Conservation (phyloP, 2,113 vertebrate species). For the Sceloporus undulatus region DNA sequence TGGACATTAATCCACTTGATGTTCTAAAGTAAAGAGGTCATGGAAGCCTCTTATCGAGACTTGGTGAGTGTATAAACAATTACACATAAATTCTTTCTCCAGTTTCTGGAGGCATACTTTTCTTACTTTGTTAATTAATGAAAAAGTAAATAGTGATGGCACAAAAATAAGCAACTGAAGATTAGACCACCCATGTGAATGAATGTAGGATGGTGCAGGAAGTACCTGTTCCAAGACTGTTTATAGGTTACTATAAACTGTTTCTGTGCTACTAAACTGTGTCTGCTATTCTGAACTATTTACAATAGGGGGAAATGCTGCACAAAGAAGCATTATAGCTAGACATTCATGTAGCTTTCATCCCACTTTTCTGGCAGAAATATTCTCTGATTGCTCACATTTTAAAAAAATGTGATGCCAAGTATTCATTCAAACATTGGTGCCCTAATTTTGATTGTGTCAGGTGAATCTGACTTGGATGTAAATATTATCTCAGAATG, state of each 20-base stretch:
- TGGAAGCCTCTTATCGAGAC: constrained; percentile 48
- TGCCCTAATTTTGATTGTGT: neutral
- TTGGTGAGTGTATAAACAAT: constrained; percentile 64
- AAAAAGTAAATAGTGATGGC: constrained; percentile 66
- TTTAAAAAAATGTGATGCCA: neutral
- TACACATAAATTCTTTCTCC: constrained; percentile 37
- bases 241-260: neutral
- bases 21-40: constrained; percentile 58
- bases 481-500: neutral
- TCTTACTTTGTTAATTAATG: constrained; percentile 47
- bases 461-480: neutral
- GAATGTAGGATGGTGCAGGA: constrained; percentile 49
- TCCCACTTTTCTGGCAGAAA: neutral
- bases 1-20: constrained; percentile 45
- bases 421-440: neutral
- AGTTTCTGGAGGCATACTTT: constrained; percentile 55
- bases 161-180: constrained; percentile 55
- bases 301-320: neutral
- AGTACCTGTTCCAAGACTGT: constrained; percentile 46
- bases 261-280: constrained; percentile 8
- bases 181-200: constrained; percentile 62
- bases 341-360: neutral
- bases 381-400: neutral
- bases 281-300: neutral
- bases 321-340: constrained; percentile 7